Evolutionary conservation across 2,113 vertebrate genomes (phyloP).

Genomic region (Haplochromis vanheusdeni): DNA sequence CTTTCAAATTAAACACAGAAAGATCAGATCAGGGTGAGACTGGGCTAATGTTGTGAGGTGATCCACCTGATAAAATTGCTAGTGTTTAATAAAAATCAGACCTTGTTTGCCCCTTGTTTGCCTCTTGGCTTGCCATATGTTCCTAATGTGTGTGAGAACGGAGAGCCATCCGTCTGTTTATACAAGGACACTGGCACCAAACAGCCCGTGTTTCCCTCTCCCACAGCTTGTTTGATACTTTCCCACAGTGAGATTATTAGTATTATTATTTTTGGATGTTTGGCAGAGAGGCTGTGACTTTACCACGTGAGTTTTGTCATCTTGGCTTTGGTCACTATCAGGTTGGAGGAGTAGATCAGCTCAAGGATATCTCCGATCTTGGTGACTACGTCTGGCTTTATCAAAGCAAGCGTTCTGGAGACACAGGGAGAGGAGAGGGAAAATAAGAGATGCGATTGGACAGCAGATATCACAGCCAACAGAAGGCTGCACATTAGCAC

Average conservation of each 20-base stretch:
- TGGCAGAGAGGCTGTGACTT: background rate
- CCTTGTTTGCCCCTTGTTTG: background rate
- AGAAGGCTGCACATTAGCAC: background rate
- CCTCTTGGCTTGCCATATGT: conserved; percentile 2
- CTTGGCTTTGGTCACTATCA: conserved; percentile 93
- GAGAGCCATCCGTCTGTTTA: conserved; percentile 3
- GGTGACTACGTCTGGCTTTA: conserved; percentile 82
- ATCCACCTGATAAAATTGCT: background rate
- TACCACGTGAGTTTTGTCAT: conserved; percentile 90
- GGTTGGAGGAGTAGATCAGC: conserved; percentile 76
- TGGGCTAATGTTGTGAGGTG: background rate
- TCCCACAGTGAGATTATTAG: background rate
- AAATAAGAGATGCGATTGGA: background rate
- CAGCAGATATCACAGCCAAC: background rate
- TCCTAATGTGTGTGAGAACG: background rate
- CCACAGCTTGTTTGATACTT: background rate
- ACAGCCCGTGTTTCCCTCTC: background rate
- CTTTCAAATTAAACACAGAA: background rate
- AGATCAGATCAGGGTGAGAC: background rate
- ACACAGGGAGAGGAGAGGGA: background rate
- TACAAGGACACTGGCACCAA: background rate
- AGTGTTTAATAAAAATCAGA: conserved; percentile 6
- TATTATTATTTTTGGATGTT: background rate
- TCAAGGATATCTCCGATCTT: conserved; percentile 86
- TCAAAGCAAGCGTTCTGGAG: conserved; percentile 86